Percentiles rank a stretch among this genome's conserved stretches.
Conservation (phyloP, 2,113 vertebrate species). For the Pangasianodon hypophthalmus region DNA sequence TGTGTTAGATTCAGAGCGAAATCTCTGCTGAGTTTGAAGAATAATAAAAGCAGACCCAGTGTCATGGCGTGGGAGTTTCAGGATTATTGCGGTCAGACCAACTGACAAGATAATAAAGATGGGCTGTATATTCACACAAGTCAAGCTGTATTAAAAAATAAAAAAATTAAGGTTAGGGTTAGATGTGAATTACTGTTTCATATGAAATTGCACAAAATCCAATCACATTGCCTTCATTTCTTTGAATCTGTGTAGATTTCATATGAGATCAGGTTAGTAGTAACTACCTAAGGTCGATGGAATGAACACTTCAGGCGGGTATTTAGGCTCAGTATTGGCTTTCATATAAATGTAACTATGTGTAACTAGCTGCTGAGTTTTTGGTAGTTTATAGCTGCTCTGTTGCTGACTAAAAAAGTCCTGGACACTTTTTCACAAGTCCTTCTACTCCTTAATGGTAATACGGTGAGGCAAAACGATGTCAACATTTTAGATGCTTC, state of each 20-base stretch:
- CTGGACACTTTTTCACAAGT: too few species aligned
- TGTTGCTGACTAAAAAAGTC: too few species aligned
- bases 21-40: not conserved
- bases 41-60: not conserved
- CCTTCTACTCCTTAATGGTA: too few species aligned
- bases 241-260: not conserved
- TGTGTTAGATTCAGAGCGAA: not conserved
- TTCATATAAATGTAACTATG: too few species aligned
- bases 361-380: too few species aligned
- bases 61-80: not conserved
- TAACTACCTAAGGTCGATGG: not conserved
- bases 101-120: not conserved
- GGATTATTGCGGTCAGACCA: not conserved
- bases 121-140: not conserved
- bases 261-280: not conserved
- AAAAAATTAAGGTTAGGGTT: not conserved
- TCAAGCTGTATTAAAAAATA: not conserved
- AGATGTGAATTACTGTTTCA: not conserved
- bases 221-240: too few species aligned
- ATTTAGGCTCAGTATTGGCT: not conserved
- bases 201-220: too few species aligned
- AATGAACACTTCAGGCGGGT: too few species aligned
- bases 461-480: too few species aligned
- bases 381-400: too few species aligned
- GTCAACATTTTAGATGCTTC: too few species aligned